These are phyloP conservation scores for Halictus rubicundus DNA, from an alignment of 1,140 invertebrate genomes.

Conservation along the genomic window DNA sequence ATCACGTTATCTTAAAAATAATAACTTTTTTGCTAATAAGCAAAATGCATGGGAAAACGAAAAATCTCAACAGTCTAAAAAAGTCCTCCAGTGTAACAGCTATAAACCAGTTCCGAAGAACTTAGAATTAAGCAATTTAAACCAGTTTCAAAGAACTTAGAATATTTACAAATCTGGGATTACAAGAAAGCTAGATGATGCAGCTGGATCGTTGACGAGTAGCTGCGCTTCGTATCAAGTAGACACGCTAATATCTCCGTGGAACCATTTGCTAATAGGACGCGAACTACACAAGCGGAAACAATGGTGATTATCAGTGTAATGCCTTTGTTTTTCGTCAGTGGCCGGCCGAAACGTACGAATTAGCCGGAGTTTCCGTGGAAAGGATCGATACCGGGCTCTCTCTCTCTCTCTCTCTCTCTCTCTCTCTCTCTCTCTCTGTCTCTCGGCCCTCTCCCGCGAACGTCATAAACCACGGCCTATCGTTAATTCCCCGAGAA, in stretches of 20 bases:
- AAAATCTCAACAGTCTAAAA: too few species aligned
- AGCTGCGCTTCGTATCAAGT: neutral
- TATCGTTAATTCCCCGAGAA: constrained; percentile 59
- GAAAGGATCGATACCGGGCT: constrained; percentile 49
- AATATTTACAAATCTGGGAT: too few species aligned
- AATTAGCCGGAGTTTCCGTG: constrained; percentile 43
- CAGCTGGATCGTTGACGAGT: neutral
- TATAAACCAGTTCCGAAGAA: too few species aligned
- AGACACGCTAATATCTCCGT: neutral
- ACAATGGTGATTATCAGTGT: neutral
- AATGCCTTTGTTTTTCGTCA: constrained; percentile 32
- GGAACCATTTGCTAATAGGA: too few species aligned
- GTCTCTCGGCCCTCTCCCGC: constrained; percentile 5
- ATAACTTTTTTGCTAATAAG: too few species aligned
- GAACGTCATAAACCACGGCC: constrained; percentile 56
- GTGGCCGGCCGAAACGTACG: constrained; percentile 38
- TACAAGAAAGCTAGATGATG: neutral
- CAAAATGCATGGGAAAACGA: too few species aligned
- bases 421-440: too few species aligned
- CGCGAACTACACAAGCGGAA: neutral
- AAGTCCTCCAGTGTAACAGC: too few species aligned
- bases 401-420: too few species aligned
- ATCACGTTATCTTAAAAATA: too few species aligned
- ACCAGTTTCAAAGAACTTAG: too few species aligned
- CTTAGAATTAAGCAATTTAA: too few species aligned